phyloP scores from a whole-genome alignment of 2,888 invertebrate genomes.

The Cryptocephalus primarius region DNA sequence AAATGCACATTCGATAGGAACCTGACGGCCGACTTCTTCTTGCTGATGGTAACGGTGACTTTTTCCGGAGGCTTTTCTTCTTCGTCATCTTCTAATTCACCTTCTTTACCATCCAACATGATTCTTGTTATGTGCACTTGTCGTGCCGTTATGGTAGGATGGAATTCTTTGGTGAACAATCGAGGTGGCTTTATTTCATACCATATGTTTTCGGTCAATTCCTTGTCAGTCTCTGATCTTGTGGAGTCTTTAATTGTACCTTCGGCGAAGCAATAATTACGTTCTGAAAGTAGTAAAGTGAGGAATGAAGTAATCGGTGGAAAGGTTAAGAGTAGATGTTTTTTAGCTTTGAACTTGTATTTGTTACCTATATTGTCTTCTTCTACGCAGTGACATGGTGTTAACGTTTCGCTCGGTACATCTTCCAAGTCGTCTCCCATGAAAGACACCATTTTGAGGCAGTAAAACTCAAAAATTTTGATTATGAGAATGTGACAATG shows the following conservation, averaged over 20 bases:
- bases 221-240: slow-evolving; percentile 9
- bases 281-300: slow-evolving; percentile 9
- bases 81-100: slow-evolving; percentile 3
- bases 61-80: slow-evolving; percentile 2
- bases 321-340: neutral
- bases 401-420: neutral
- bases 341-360: too few species aligned
- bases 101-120: slow-evolving; percentile 19
- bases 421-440: neutral
- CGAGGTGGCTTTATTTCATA: slow-evolving; percentile 20
- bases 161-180: slow-evolving; percentile 9
- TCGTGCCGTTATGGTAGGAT: slow-evolving; percentile 24
- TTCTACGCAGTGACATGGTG: neutral
- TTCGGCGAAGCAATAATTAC: slow-evolving; percentile 21
- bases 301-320: neutral
- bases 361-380: slow-evolving; percentile 1
- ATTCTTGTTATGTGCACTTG: slow-evolving; percentile 22
- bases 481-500: too few species aligned
- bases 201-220: slow-evolving; percentile 24
- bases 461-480: too few species aligned
- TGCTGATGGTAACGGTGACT: slow-evolving; percentile 6
- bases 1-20: slow-evolving; percentile 7
- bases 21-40: slow-evolving; percentile 14
- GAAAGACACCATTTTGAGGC: too few species aligned
- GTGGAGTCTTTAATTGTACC: slow-evolving; percentile 19